Evolutionary conservation across 2,888 invertebrate genomes (phyloP).

Genomic region (Portevinia maculata): DNA sequence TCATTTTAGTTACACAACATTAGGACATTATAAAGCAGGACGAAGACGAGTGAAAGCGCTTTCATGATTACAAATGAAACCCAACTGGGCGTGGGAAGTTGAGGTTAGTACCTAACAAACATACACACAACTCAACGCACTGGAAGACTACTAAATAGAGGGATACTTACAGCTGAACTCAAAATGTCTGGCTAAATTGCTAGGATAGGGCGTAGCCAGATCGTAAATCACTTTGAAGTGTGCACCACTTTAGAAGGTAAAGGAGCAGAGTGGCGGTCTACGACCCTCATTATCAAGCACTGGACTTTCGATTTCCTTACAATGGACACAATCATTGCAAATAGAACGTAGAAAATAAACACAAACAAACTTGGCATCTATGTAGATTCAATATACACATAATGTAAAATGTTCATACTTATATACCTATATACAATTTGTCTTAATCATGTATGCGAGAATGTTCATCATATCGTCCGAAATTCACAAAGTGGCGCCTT

Average conservation of each 20-base stretch:
- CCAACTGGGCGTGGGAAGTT: slow-evolving; percentile 72
- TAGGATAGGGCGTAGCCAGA: slow-evolving; percentile 81
- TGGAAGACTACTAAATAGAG: slow-evolving; percentile 69
- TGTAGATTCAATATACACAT: not conserved
- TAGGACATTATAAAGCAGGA: slow-evolving; percentile 65
- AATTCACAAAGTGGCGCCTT: slow-evolving; percentile 68
- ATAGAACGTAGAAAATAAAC: slow-evolving; percentile 46
- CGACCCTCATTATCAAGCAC: slow-evolving; percentile 69
- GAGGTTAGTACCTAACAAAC: slow-evolving; percentile 71
- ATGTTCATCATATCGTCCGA: slow-evolving; percentile 51
- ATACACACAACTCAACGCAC: slow-evolving; percentile 58
- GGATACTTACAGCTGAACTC: slow-evolving; percentile 72
- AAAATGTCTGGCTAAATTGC: slow-evolving; percentile 78
- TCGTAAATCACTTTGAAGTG: slow-evolving; percentile 83
- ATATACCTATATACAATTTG: not conserved
- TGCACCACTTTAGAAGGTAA: slow-evolving; percentile 75
- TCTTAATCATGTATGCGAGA: not conserved
- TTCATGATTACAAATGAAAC: slow-evolving; percentile 74
- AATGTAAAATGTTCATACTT: not conserved
- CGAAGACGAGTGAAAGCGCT: slow-evolving; percentile 72
- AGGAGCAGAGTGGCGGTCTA: slow-evolving; percentile 63
- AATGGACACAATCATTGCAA: slow-evolving; percentile 60
- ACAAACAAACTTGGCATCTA: slow-evolving; percentile 23
- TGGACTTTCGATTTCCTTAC: slow-evolving; percentile 72
- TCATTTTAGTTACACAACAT: slow-evolving; percentile 75